Evolutionary conservation across 2,797 vertebrate species (phyloP).

Genomic region (Lacerta agilis): DNA sequence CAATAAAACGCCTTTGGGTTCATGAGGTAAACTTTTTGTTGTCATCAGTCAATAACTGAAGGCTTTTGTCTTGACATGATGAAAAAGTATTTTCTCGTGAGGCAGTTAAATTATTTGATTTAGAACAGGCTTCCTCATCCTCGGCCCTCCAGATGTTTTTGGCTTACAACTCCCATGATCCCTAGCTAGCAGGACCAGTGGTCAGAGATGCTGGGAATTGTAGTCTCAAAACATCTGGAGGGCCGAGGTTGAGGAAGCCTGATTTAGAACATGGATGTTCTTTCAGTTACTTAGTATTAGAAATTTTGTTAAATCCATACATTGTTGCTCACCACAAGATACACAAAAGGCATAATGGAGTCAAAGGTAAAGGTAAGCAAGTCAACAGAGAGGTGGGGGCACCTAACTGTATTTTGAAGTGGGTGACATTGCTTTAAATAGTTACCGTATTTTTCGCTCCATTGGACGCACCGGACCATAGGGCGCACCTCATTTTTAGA

Average conservation of each 20-base stretch:
- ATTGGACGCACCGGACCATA: too few relatives aligned
- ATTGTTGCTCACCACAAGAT: neutral
- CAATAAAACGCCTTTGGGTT: slow-evolving; percentile 90
- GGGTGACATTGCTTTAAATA: neutral
- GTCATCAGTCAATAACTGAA: neutral
- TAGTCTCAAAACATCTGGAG: too few relatives aligned
- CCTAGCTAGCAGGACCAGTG: too few relatives aligned
- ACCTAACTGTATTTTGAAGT: neutral
- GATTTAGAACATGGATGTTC: neutral
- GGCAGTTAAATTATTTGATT: neutral
- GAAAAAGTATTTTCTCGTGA: slow-evolving; percentile 6
- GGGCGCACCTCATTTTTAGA: too few relatives aligned
- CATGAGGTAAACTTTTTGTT: slow-evolving; percentile 84
- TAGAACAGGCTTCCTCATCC: neutral
- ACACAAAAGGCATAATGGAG: neutral
- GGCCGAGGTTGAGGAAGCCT: too few relatives aligned
- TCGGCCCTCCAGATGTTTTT: too few relatives aligned
- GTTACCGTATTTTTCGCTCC: too few relatives aligned
- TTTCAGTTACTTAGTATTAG: neutral
- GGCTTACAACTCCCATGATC: too few relatives aligned
- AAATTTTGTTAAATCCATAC: neutral
- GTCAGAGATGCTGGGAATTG: too few relatives aligned
- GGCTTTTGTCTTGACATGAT: neutral
- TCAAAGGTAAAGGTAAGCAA: neutral
- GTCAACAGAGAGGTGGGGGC: neutral